Evolutionary conservation across 2,113 vertebrate genomes (phyloP), one percentile per base, ranked within the genome.

Genomic region (Ochotona princeps): DNA sequence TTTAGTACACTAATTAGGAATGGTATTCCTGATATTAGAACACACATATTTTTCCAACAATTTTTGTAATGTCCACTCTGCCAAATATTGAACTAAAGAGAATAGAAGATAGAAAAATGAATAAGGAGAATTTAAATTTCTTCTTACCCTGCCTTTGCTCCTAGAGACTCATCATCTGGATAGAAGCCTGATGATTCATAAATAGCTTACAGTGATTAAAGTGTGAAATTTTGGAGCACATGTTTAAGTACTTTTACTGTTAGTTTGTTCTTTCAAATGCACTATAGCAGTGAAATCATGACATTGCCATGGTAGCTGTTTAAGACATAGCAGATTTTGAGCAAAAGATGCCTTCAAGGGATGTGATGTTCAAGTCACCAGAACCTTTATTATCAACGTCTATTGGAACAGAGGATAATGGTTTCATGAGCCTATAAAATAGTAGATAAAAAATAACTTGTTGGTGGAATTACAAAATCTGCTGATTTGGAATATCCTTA

Each of bases 91-190:
- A n/a, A 73, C 2, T 66, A 20, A 60, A 38, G 4, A 76, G 35
- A 79, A 67, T 1, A 47, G n/a, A 61, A 83, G 60, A 60, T 0
- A 17, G 61, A 49, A 88, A 89, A 88, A n/a, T 9, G 8, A 87
- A 93, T 13, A 49, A 86, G 47, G 38, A 85, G 54, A 87, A 85
- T 82, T 78, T 91, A 3, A 81, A 80, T 65, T 87, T 12, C 66
- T 32, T 61, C 61, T 88, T 44, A 83, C 4, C 28, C 18, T 80
- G 6, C 35, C 26, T 61, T 90, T 18, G 7, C 28, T 47, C 51
- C 12, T 61, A 82, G 23, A 93, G 69, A 44, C 44, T 78, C 65
- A 54, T 61, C 26, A 73, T 78, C 51, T 91, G 30, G 3, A 28
- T 6, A 11, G 10, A 70, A 86, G 76, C 67, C 23, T 78, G 74